Percentiles rank a stretch among this genome's conserved stretches.
Conservation (phyloP, 2,113 vertebrate species). For the Hemichromis elongatus region DNA sequence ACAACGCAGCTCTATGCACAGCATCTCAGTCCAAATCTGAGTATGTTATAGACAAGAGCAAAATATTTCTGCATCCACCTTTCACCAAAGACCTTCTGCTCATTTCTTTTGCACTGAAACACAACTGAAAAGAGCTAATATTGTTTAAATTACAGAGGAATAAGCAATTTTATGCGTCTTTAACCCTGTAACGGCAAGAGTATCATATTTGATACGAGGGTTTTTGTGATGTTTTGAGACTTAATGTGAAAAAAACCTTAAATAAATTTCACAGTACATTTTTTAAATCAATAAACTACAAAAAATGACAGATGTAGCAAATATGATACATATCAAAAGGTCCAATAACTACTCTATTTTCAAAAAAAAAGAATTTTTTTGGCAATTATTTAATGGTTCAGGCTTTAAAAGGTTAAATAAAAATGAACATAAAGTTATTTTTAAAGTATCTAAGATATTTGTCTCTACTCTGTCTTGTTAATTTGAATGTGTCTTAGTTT, state of each 20-base stretch:
- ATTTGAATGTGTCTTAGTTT: background rate
- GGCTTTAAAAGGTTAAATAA: background rate
- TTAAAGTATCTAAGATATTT: background rate
- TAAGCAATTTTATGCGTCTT: background rate
- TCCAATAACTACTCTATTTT: background rate
- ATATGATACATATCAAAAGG: background rate
- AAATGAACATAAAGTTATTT: background rate
- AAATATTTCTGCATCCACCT: background rate
- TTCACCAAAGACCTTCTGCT: background rate
- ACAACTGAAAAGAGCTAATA: background rate
- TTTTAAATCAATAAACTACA: background rate
- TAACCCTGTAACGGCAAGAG: background rate
- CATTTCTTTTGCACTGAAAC: background rate
- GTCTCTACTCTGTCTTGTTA: background rate
- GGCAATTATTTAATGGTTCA: background rate
- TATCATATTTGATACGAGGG: accelerated
- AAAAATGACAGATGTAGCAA: background rate
- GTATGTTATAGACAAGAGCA: background rate
- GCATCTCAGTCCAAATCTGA: background rate
- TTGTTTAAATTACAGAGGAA: background rate
- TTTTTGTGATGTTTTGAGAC: background rate
- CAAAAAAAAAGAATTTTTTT: background rate
- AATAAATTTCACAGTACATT: background rate
- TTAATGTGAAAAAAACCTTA: background rate
- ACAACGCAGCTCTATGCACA: background rate